These are phyloP conservation scores for Notoglanidium macrostoma DNA, from an alignment of 2,797 vertebrate species.

Conservation along the genomic window DNA sequence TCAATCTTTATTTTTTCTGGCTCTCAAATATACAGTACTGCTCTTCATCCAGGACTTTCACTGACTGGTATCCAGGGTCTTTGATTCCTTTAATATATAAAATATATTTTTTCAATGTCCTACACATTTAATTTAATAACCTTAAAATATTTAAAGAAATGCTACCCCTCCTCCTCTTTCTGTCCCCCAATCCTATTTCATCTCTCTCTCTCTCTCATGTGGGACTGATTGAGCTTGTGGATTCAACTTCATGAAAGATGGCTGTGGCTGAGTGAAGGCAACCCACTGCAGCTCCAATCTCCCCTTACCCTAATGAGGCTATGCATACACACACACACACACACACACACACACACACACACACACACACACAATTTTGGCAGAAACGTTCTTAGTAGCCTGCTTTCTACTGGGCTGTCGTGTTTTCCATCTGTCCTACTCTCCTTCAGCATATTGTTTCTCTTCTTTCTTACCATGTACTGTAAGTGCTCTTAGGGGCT, in stretches of 20 bases:
- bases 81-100: constrained; percentile 33
- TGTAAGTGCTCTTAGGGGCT: neutral
- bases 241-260: constrained; percentile 82
- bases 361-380: constrained; percentile 18
- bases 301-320: constrained; percentile 77
- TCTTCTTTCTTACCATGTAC: neutral
- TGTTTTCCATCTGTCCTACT: constrained; percentile 18
- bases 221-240: constrained; percentile 81
- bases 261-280: constrained; percentile 78
- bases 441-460: neutral
- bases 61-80: neutral
- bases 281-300: constrained; percentile 79
- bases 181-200: constrained; percentile 30
- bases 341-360: constrained; percentile 31
- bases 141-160: constrained; percentile 24
- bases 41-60: constrained; percentile 7
- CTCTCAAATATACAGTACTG: neutral
- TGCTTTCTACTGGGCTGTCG: constrained; percentile 11
- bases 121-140: constrained; percentile 26
- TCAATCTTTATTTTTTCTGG: constrained; percentile 27
- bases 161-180: constrained; percentile 49
- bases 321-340: constrained; percentile 35
- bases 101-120: constrained; percentile 9
- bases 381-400: neutral
- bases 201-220: constrained; percentile 74